Conservation (phyloP, 1,140 invertebrate species). For the Gonioctena quinquepunctata region DNA sequence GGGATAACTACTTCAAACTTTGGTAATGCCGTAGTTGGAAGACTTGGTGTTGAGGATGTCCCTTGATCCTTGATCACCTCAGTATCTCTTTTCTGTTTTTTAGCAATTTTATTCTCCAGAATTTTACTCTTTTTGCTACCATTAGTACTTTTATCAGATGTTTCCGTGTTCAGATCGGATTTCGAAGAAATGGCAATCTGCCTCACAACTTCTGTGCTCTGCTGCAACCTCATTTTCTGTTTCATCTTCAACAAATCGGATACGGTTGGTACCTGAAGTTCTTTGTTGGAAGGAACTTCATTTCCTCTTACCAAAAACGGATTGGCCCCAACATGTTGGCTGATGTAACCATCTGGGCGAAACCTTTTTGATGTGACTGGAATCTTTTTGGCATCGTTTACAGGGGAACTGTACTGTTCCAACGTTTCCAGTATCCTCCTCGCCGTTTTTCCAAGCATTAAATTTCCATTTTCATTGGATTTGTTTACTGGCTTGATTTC, state of each 20-base stretch:
- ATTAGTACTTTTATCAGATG: not conserved
- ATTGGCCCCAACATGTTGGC: slow-evolving; percentile 43
- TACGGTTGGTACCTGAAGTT: slow-evolving; percentile 62
- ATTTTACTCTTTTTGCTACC: not conserved
- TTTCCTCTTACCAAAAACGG: slow-evolving; percentile 38
- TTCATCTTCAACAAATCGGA: slow-evolving; percentile 65
- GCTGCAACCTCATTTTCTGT: slow-evolving; percentile 63
- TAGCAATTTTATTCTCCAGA: no score
- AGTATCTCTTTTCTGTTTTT: slow-evolving; percentile 54
- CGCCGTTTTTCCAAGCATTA: slow-evolving; percentile 61
- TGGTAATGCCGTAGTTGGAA: slow-evolving; percentile 67
- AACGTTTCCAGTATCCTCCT: slow-evolving; percentile 71
- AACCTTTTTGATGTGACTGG: slow-evolving; percentile 54
- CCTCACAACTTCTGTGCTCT: slow-evolving; percentile 65
- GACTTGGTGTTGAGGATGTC: slow-evolving; percentile 62
- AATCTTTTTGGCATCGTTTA: slow-evolving; percentile 73
- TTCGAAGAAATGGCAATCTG: slow-evolving; percentile 63
- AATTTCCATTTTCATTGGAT: slow-evolving; percentile 27
- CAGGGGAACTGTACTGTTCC: slow-evolving; percentile 73
- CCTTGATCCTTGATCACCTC: slow-evolving; percentile 54
- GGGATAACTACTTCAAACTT: slow-evolving; percentile 62
- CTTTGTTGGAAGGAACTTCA: slow-evolving; percentile 52
- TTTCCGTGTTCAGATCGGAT: slow-evolving; percentile 52
- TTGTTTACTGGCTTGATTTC: slow-evolving; percentile 59
- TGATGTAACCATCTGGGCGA: slow-evolving; percentile 24